Evolutionary conservation across 1,140 invertebrate genomes (phyloP).

Genomic region (honey bee (Apis mellifera)): DNA sequence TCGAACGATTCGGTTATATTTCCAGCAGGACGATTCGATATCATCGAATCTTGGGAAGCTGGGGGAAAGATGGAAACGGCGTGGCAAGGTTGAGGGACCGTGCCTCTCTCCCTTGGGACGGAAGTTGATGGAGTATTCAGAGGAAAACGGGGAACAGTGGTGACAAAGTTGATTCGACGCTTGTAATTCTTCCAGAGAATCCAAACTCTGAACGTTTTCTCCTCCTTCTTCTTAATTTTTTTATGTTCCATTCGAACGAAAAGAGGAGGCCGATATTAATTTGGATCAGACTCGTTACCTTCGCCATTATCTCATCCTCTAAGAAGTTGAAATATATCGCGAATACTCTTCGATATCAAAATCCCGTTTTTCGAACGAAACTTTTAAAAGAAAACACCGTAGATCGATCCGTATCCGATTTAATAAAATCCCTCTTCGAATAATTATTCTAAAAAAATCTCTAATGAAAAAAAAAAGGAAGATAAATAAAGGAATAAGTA

Average conservation of each 20-base stretch:
- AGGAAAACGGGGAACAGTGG: background rate
- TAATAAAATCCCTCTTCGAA: too few relatives aligned
- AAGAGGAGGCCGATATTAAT: constrained; percentile 26
- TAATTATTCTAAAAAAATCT: too few relatives aligned
- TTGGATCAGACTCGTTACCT: constrained; percentile 23
- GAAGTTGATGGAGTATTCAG: constrained; percentile 30
- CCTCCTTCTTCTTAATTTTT: too few relatives aligned
- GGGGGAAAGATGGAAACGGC: constrained; percentile 30
- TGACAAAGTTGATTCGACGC: constrained; percentile 16
- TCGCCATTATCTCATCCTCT: background rate
- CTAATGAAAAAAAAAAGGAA: too few relatives aligned
- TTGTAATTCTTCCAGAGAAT: constrained; percentile 21
- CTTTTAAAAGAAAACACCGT: too few relatives aligned
- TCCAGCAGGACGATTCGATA: background rate
- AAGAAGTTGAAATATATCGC: background rate
- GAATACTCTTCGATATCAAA: too few relatives aligned
- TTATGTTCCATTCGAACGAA: background rate
- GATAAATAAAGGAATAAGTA: too few relatives aligned
- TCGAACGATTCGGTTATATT: background rate
- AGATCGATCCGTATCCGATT: too few relatives aligned
- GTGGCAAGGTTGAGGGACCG: constrained; percentile 32
- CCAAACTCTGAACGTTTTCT: constrained; percentile 4
- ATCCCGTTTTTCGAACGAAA: too few relatives aligned
- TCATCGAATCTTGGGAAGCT: background rate
- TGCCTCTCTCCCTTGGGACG: background rate